phyloP scores from a whole-genome alignment of 2,113 vertebrate genomes.

The Boulengeromyrus knoepffleri region DNA sequence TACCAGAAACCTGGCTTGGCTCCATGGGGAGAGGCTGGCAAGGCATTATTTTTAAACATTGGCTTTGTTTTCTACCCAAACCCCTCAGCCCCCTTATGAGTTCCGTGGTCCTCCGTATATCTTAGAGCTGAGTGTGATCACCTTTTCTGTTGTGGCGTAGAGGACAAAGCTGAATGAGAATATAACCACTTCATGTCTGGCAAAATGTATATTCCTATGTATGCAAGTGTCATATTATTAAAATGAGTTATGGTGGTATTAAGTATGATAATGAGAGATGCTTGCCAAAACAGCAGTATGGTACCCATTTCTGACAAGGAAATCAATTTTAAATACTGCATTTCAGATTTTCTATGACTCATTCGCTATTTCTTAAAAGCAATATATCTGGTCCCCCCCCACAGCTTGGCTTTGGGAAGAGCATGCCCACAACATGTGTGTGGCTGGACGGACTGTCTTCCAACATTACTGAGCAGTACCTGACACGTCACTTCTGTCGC shows the following conservation, averaged over 20 bases:
- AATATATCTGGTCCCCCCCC: slow-evolving; percentile 9
- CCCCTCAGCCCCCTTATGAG: not conserved
- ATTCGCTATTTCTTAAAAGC: not conserved
- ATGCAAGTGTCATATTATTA: not conserved
- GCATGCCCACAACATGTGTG: slow-evolving; percentile 97
- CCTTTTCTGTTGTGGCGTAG: not conserved
- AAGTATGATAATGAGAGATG: not conserved
- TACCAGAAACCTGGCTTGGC: not conserved
- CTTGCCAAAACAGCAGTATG: not conserved
- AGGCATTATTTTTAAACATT: not conserved
- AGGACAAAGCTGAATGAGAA: not conserved
- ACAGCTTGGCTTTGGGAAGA: slow-evolving; percentile 98
- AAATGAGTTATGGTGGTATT: not conserved
- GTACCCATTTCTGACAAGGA: not conserved
- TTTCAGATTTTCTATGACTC: not conserved
- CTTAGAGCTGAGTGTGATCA: not conserved
- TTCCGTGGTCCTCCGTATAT: not conserved
- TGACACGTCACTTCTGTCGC: slow-evolving; percentile 92
- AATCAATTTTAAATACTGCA: not conserved
- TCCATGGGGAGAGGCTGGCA: not conserved
- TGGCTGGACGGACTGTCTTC: slow-evolving; percentile 94
- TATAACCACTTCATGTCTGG: not conserved
- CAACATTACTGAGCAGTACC: slow-evolving; percentile 92
- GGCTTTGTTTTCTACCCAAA: not conserved
- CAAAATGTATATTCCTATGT: not conserved